Conservation (phyloP, 2,888 invertebrate species). For the Cosmia trapezina region DNA sequence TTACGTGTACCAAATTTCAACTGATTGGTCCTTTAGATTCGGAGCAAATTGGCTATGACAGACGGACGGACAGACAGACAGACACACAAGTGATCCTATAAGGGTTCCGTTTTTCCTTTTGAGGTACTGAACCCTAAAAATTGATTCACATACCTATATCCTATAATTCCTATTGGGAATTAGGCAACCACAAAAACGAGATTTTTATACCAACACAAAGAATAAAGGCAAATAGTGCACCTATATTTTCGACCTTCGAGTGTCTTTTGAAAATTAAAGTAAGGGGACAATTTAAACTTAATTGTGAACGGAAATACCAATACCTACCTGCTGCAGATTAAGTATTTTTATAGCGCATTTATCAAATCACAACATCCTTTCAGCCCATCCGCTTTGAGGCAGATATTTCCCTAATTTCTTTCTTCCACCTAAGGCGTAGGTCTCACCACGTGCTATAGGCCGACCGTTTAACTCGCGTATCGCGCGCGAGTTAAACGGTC, state of each 20-base stretch:
- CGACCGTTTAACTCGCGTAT: no score
- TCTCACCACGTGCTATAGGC: not conserved
- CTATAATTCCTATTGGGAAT: not conserved
- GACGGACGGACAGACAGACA: no score
- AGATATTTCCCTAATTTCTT: conserved; percentile 27
- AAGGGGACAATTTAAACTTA: conserved; percentile 4
- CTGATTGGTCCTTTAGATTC: no score
- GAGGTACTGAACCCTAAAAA: not conserved
- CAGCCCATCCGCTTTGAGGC: conserved; percentile 22
- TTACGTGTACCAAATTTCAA: no score
- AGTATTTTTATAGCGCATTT: not conserved
- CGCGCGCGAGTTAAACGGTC: no score
- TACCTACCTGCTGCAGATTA: not conserved
- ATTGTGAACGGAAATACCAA: conserved; percentile 18
- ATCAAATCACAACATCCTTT: conserved; percentile 7
- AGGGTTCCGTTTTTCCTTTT: no score
- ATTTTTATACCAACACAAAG: not conserved
- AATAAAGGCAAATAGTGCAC: not conserved
- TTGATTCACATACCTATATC: not conserved
- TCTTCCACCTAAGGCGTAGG: conserved; percentile 12
- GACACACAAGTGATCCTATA: no score
- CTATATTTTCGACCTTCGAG: not conserved
- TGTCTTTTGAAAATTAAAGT: not conserved
- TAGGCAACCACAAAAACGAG: not conserved
- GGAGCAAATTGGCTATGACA: no score